Evolutionary conservation across 1,140 invertebrate species (phyloP).

Genomic region (Drosophila rhopaloa): DNA sequence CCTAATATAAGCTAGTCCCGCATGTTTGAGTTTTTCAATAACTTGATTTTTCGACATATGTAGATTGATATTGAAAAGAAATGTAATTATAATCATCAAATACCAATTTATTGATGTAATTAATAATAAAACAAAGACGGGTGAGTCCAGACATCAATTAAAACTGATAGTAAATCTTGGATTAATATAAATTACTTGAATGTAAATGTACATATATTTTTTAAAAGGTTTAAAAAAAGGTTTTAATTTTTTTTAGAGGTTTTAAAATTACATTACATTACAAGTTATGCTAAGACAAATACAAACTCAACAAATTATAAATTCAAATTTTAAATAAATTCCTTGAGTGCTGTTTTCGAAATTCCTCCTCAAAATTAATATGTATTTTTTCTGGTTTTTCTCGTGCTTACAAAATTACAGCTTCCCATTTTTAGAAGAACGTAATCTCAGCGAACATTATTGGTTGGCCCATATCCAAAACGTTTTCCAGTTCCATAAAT

Average conservation of each 20-base stretch:
- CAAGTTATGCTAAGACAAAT: no score
- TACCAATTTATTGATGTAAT: no score
- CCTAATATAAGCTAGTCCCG: no score
- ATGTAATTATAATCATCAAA: no score
- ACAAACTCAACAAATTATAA: neutral
- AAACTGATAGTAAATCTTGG: neutral
- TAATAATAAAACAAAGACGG: neutral
- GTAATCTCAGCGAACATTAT: constrained; percentile 36
- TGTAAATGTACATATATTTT: no score
- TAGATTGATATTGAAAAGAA: no score
- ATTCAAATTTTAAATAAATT: neutral
- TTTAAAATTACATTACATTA: no score
- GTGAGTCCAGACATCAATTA: neutral
- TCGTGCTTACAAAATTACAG: constrained; percentile 1
- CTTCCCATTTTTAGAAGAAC: constrained; percentile 10
- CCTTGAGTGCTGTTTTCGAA: neutral
- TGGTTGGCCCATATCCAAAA: constrained; percentile 55
- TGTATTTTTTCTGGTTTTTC: neutral
- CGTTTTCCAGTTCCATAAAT: constrained; percentile 50
- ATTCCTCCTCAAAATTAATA: no score
- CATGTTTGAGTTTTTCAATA: no score
- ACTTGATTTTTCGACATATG: no score
- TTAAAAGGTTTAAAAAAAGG: no score
- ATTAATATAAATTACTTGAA: neutral
- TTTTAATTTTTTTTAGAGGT: no score